Percentiles rank a stretch among this genome's conserved stretches.
phyloP scores from a whole-genome alignment of 2,888 invertebrate genomes.

The Eurytoma californica region DNA sequence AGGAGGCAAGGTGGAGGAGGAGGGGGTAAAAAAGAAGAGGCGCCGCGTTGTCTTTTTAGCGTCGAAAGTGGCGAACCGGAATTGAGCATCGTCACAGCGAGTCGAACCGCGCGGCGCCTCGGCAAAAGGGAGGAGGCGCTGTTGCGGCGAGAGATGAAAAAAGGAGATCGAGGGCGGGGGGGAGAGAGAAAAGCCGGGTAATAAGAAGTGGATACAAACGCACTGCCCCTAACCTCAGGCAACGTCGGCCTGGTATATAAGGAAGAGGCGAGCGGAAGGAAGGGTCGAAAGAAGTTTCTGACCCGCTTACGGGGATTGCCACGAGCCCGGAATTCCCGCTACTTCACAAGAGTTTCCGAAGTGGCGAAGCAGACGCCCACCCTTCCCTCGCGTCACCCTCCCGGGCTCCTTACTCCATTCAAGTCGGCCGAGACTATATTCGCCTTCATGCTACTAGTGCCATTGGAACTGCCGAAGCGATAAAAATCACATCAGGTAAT shows the following conservation, averaged over 20 bases:
- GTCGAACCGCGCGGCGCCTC: not conserved
- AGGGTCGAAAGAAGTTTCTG: conserved; percentile 74
- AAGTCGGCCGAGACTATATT: conserved; percentile 51
- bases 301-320: conserved; percentile 72
- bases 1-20: conserved; percentile 16
- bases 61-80: conserved; percentile 35
- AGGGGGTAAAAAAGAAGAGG: not conserved
- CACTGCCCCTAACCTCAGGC: conserved; percentile 70
- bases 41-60: conserved; percentile 30
- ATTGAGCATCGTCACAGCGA: conserved; percentile 31
- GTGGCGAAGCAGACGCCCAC: conserved; percentile 68
- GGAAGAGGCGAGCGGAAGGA: conserved; percentile 53
- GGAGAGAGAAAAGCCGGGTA: conserved; percentile 46
- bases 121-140: not conserved
- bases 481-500: no score
- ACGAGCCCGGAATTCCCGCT: conserved; percentile 68
- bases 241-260: conserved; percentile 56
- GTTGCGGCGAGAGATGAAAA: conserved; percentile 30
- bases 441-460: conserved; percentile 53
- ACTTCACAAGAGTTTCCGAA: conserved; percentile 72
- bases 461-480: no score
- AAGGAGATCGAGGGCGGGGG: conserved; percentile 52
- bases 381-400: conserved; percentile 53
- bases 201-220: conserved; percentile 61
- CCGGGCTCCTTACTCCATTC: conserved; percentile 60